These are phyloP conservation scores for Stichodactyla helianthus DNA, from an alignment of 64 coral and sea anemone genomes.

Conservation along the genomic window DNA sequence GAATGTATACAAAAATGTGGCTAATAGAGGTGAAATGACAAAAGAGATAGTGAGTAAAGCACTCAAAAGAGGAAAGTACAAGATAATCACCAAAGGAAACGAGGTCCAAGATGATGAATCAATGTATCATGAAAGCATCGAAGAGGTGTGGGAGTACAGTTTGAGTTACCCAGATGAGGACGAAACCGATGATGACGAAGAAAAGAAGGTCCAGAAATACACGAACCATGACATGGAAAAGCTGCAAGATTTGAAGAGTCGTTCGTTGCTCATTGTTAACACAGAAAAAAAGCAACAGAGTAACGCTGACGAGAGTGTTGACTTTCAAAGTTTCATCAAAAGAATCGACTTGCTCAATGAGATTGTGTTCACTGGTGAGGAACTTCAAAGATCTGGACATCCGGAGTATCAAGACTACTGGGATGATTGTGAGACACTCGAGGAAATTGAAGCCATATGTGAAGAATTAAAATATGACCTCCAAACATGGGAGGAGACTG, in stretches of 20 bases:
- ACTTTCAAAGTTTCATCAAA: constrained; percentile 32
- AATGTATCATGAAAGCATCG: not conserved
- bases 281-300: constrained; percentile 39
- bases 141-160: not conserved
- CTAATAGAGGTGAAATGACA: constrained; percentile 90
- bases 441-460: constrained; percentile 33
- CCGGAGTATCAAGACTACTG: constrained; percentile 39
- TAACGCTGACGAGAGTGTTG: not conserved
- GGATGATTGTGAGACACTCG: constrained; percentile 25
- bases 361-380: constrained; percentile 16
- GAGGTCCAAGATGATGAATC: not conserved
- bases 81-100: constrained; percentile 13
- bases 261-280: constrained; percentile 70
- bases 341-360: constrained; percentile 63
- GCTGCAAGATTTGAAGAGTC: constrained; percentile 75
- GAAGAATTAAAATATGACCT: constrained; percentile 33
- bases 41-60: constrained; percentile 82
- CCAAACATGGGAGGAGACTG: constrained; percentile 44
- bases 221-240: constrained; percentile 39
- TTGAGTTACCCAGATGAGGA: not conserved
- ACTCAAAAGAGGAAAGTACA: constrained; percentile 49
- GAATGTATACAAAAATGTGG: constrained; percentile 76
- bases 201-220: not conserved
- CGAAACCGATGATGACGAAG: not conserved
- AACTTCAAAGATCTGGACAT: constrained; percentile 57